Evolutionary conservation across 2,888 invertebrate genomes (phyloP).

Genomic region (Andrena camellia): DNA sequence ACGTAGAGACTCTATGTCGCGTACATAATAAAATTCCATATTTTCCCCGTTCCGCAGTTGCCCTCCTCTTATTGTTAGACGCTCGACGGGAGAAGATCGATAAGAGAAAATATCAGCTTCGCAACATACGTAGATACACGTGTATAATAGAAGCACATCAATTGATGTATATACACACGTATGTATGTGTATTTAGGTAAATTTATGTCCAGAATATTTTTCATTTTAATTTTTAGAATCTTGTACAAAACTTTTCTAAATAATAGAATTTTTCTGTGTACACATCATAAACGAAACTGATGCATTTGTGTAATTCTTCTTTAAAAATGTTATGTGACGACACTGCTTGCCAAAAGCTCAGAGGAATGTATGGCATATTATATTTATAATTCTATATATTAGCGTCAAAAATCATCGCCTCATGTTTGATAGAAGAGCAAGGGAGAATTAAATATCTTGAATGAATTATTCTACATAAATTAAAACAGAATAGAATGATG

Average conservation of each 20-base stretch:
- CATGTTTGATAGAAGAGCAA: too few relatives aligned
- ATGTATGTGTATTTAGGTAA: background rate
- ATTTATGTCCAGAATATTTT: constrained; percentile 31
- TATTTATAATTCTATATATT: too few relatives aligned
- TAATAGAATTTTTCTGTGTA: too few relatives aligned
- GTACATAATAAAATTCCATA: constrained; percentile 30
- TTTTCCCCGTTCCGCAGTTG: background rate
- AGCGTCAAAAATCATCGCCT: too few relatives aligned
- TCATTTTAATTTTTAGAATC: constrained; percentile 46
- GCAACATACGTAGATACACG: constrained; percentile 3
- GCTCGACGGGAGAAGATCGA: constrained; percentile 48
- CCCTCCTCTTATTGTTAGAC: constrained; percentile 11
- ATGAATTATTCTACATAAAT: too few relatives aligned
- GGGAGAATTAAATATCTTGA: too few relatives aligned
- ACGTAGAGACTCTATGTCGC: constrained; percentile 8
- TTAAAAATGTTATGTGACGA: too few relatives aligned
- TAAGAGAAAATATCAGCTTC: constrained; percentile 45
- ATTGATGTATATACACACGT: background rate
- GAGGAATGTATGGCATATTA: too few relatives aligned
- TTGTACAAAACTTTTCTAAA: background rate
- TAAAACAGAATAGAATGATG: too few relatives aligned
- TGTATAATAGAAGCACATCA: background rate
- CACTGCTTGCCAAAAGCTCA: too few relatives aligned
- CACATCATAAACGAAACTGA: too few relatives aligned
- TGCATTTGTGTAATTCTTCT: too few relatives aligned